Evolutionary conservation across 2,888 invertebrate genomes (phyloP).

Genomic region (Drosophila multiciliata): DNA sequence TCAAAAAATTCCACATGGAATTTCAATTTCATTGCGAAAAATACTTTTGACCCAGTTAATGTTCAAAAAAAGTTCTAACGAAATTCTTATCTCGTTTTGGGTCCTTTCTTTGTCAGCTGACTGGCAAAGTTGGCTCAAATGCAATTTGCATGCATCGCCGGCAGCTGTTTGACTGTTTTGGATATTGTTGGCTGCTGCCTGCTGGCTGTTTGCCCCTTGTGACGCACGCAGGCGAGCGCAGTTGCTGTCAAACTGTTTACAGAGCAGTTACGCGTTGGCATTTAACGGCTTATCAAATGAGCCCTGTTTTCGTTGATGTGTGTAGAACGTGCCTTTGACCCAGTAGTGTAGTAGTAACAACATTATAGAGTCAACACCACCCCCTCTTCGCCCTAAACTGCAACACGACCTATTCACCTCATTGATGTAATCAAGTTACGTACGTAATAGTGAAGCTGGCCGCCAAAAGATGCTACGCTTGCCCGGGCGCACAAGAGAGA

Average conservation of each 20-base stretch:
- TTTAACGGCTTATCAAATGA: conserved; percentile 57
- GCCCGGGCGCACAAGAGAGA: conserved; percentile 55
- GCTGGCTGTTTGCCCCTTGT: conserved; percentile 24
- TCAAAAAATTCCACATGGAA: neutral
- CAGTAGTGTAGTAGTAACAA: conserved; percentile 37
- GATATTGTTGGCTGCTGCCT: conserved; percentile 7
- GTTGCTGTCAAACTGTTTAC: conserved; percentile 51
- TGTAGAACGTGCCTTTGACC: conserved; percentile 51
- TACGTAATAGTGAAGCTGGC: conserved; percentile 59
- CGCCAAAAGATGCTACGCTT: conserved; percentile 50
- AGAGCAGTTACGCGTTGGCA: neutral
- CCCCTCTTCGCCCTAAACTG: neutral
- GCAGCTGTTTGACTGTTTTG: conserved; percentile 10
- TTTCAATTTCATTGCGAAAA: neutral
- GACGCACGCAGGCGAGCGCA: conserved; percentile 59
- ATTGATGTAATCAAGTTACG: conserved; percentile 60
- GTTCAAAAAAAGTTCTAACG: neutral
- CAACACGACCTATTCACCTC: conserved; percentile 70
- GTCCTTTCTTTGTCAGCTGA: conserved; percentile 50
- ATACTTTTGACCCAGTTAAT: conserved; percentile 40
- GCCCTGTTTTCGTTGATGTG: conserved; percentile 4
- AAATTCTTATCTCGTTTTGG: conserved; percentile 23
- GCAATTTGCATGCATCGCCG: conserved; percentile 62
- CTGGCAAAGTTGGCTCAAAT: conserved; percentile 26
- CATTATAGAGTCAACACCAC: conserved; percentile 29